phyloP scores from a whole-genome alignment of 2,888 invertebrate species.

The Pseudeuparius sepicola region DNA sequence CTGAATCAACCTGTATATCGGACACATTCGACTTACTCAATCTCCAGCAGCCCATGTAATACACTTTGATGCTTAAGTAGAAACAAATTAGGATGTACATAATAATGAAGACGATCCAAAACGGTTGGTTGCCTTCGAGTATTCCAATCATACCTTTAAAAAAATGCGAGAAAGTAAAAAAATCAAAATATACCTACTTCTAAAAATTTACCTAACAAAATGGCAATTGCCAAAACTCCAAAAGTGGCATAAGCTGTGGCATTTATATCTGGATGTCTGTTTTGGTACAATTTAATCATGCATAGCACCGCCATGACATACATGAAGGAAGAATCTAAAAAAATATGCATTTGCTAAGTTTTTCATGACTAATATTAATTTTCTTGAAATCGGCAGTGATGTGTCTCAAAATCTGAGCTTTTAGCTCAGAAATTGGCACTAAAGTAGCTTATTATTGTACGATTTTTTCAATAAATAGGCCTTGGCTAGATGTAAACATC shows the following conservation, averaged over 20 bases:
- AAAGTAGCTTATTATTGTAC: no score
- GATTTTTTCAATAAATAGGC: no score
- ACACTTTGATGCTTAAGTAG: slow-evolving; percentile 58
- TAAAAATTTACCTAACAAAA: slow-evolving; percentile 46
- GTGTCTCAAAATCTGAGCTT: no score
- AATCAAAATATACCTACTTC: not conserved
- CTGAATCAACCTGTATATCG: no score
- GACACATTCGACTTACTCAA: slow-evolving; percentile 42
- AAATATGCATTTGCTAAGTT: no score
- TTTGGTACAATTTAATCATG: slow-evolving; percentile 82
- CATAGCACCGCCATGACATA: slow-evolving; percentile 79
- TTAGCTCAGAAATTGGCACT: no score
- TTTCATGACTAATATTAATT: no score
- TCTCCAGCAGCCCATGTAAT: slow-evolving; percentile 64
- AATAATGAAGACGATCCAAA: slow-evolving; percentile 65
- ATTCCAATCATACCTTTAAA: slow-evolving; percentile 55
- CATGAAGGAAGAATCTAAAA: slow-evolving; percentile 85
- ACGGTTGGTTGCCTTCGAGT: slow-evolving; percentile 50
- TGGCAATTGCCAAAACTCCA: slow-evolving; percentile 66
- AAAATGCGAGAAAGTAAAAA: slow-evolving; percentile 31
- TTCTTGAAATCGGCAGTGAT: no score
- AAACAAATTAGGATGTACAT: slow-evolving; percentile 57
- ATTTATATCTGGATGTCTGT: slow-evolving; percentile 79
- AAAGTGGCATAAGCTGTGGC: slow-evolving; percentile 73
- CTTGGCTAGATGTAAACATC: no score